These are phyloP conservation scores for Paedocypris sp. DNA, from an alignment of 2,113 vertebrate genomes.

Conservation along the genomic window DNA sequence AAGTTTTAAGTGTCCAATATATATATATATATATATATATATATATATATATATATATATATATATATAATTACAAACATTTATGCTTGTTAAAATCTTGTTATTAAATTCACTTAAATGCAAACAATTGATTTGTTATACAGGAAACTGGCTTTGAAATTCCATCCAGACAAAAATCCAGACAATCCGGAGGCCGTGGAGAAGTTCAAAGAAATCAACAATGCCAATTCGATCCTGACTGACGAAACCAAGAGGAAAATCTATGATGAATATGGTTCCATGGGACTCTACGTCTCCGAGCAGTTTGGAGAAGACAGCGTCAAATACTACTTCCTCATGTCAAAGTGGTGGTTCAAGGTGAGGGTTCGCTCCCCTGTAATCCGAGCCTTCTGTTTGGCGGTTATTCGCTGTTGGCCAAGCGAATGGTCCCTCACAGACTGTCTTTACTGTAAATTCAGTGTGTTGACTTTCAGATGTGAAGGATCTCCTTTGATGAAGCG, in stretches of 20 bases:
- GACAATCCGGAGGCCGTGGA: slow-evolving; percentile 77
- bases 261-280: slow-evolving; percentile 83
- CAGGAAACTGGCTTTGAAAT: slow-evolving; percentile 82
- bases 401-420: neutral
- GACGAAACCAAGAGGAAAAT: slow-evolving; percentile 76
- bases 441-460: neutral
- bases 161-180: slow-evolving; percentile 92
- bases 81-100: no score
- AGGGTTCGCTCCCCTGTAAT: neutral
- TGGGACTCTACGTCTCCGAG: slow-evolving; percentile 84
- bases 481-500: neutral
- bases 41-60: no score
- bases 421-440: neutral
- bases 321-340: slow-evolving; percentile 82
- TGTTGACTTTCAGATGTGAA: neutral
- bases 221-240: slow-evolving; percentile 75
- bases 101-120: no score
- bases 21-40: no score
- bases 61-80: no score
- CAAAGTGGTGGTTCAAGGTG: slow-evolving; percentile 96
- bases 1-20: no score
- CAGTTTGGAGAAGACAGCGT: slow-evolving; percentile 88
- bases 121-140: neutral
- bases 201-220: slow-evolving; percentile 94
- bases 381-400: neutral